Conservation (phyloP, 2,113 vertebrate species). For the Probosciger aterrimus region DNA sequence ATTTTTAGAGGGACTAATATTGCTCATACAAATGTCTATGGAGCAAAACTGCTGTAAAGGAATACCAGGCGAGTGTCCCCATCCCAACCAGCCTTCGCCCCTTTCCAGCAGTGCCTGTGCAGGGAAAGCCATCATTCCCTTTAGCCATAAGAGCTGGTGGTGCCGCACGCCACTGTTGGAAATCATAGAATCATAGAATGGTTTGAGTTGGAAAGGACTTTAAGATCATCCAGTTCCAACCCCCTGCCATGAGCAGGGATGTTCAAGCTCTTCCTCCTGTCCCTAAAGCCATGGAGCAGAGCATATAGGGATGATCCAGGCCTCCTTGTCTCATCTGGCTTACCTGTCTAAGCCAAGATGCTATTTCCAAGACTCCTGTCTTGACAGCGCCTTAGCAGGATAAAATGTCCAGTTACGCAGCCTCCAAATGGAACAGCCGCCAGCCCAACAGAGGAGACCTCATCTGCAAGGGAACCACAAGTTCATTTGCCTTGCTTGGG, state of each 20-base stretch:
- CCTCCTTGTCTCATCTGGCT: neutral
- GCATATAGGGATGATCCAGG: neutral
- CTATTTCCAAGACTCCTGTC: neutral
- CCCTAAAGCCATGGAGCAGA: neutral
- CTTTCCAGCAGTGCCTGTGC: neutral
- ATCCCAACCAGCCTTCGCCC: neutral
- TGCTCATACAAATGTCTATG: neutral
- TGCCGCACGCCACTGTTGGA: rapidly evolving
- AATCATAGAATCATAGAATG: neutral
- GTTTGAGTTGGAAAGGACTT: neutral
- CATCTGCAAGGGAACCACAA: neutral
- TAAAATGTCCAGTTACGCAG: neutral
- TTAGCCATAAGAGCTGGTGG: neutral
- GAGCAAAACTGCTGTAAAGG: neutral
- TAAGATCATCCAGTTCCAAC: neutral
- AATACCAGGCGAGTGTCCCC: neutral
- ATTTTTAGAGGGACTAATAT: neutral
- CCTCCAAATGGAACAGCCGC: neutral
- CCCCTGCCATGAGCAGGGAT: neutral
- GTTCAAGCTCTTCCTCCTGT: neutral
- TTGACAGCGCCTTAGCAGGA: neutral
- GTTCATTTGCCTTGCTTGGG: neutral
- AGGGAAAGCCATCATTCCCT: neutral
- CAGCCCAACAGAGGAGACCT: neutral
- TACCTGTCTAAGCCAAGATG: neutral